phyloP scores from a whole-genome alignment of 2,113 vertebrate genomes.

The Psilopsiagon aurifrons region DNA sequence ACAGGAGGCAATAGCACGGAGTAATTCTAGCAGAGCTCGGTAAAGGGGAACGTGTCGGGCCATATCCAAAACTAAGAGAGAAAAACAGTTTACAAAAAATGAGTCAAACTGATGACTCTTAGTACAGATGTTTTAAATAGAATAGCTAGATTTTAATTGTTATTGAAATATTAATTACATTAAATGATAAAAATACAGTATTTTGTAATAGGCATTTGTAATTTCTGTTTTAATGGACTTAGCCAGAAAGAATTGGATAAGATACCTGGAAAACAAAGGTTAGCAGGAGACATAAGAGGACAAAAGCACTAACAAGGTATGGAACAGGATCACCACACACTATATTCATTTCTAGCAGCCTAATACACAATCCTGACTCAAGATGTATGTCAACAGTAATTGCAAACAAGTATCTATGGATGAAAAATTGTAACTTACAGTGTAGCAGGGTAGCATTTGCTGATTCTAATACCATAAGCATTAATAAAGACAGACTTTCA shows the following conservation, averaged over 20 bases:
- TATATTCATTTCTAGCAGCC: background rate
- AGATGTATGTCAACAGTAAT: background rate
- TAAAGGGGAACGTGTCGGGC: conserved; percentile 96
- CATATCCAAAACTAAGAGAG: conserved; percentile 90
- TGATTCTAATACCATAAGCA: background rate
- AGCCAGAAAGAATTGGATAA: background rate
- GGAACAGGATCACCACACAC: background rate
- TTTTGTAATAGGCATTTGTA: background rate
- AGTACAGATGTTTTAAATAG: background rate
- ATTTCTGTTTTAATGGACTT: background rate
- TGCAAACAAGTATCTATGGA: fast-evolving
- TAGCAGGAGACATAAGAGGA: background rate
- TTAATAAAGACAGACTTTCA: background rate
- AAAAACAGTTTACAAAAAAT: background rate
- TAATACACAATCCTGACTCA: background rate
- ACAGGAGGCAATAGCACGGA: conserved; percentile 93
- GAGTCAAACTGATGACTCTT: background rate
- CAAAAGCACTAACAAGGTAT: background rate
- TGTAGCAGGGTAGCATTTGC: background rate
- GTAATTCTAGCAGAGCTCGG: conserved; percentile 90
- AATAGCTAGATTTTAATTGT: background rate
- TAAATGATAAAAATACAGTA: background rate
- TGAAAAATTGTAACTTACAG: background rate
- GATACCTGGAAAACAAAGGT: background rate
- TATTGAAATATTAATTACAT: background rate